Evolutionary conservation across 53 echinoderm and acorn worm species (phyloP), one percentile per base, ranked within the genome.

Genomic region (Actinopyga echinites): DNA sequence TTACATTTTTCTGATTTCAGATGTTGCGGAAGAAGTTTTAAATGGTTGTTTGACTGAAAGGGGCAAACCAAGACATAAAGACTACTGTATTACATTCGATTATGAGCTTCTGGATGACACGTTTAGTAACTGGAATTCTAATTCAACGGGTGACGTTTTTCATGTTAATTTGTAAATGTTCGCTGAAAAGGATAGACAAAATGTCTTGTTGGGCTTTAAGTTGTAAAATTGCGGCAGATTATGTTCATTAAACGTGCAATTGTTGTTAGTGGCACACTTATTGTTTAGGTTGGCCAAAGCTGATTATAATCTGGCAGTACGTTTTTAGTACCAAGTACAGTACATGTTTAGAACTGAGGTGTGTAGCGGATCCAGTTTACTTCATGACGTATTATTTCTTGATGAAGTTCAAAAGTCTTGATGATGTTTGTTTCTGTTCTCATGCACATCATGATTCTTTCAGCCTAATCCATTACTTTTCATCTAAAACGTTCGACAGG

Each of bases 71-170:
- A 65, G 90, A 26, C 87, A 93, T 62, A 30, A 40, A 11, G 86
- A 88, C 40, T 96, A 94, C 84, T 79, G 86, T 69, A 93, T 96
- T 78, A 90, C 92, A 13, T 93, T 96, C 74, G 90, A 96, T 82
- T 96, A 88, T 77, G 93, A 93, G 36, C 93, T 96, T 17, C 83
- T 96, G 24, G 96, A 96, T 82, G 96, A 96, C 66, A 94, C 91
- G 87, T 96, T 96, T 69, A 90, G 89, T 21, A 54, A 78, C 6
- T 96, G 93, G 92, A 86, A 89, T 54, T 83, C 91, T 44, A 78
- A 82, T 22, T 49, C 87, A 45, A 23, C 61, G 19, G 85, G 23
- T 23, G 2, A 45, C 6, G 3, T 4, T 8, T 74, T 21, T n/a
- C 5, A 22, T 38, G 12, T 45, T 26, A n/a, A n/a, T n/a, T 12